Evolutionary conservation across 2,113 vertebrate genomes (phyloP), one percentile per base, ranked within the genome.

Genomic region (Gadus macrocephalus): DNA sequence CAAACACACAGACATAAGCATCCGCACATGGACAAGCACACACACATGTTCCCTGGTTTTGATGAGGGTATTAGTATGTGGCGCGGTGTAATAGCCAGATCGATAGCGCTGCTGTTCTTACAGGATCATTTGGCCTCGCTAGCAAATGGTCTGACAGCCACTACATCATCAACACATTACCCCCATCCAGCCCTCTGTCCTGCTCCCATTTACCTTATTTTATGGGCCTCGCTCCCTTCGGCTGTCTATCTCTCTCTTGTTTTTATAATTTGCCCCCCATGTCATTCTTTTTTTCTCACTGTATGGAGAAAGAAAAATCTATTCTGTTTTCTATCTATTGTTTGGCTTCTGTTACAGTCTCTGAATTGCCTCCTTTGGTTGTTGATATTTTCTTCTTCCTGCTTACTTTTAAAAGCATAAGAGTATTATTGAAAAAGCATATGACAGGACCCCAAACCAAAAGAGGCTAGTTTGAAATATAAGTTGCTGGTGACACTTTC

Each of bases 121-220:
- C 85, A 88, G 85, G 83, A 88, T 88, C 85, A 86, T 89, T 88
- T 89, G 85, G 78, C 81, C 79, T 85, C 74, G 74, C 82, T 81
- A 88, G 84, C 83, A 79, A 80, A 86, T 83, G 71, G 76, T 81
- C 82, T 86, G 88, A 88, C 85, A 88, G 81, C 67, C 75, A 79
- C 86, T 87, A 86, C 75, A 89, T 89, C 88, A 89, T 89, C 77
- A 87, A 79, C 72, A 81, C 83, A 86, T 89, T 84, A 82, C 78
- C 78, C 65, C 8, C 19, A 53, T 49, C 27, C 65, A 15, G 35
- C 5, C 64, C 38, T 20, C 71, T 69, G 75, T 66, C 42, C 11
- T 9, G 42, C 60, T 73, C 70, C 62, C 56, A 42, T 49, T 9
- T 20, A 63, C 35, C 66, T 28, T 49, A 66, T 66, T 22, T 42